phyloP scores from a whole-genome alignment of 1,140 invertebrate species.

The Gonioctena quinquepunctata region DNA sequence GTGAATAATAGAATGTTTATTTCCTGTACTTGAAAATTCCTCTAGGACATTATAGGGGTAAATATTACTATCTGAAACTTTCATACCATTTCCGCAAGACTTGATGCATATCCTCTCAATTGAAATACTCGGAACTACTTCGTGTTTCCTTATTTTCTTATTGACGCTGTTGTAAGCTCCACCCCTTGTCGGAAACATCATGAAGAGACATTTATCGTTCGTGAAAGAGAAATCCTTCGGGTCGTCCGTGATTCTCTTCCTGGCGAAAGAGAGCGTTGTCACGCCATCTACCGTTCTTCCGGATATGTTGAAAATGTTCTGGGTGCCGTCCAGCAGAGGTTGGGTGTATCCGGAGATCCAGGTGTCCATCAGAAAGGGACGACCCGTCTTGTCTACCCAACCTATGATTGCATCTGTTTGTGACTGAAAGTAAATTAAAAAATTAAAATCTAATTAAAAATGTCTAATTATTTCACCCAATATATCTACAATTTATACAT shows the following conservation, averaged over 20 bases:
- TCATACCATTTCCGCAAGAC: conserved; percentile 72
- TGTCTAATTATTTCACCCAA: no score
- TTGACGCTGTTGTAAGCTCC: conserved; percentile 81
- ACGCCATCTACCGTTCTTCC: conserved; percentile 76
- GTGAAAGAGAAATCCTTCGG: conserved; percentile 82
- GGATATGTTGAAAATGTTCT: conserved; percentile 74
- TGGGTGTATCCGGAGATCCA: conserved; percentile 80
- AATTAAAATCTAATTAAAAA: no score
- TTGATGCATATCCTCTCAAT: conserved; percentile 81
- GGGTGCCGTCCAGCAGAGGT: conserved; percentile 75
- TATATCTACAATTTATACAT: no score
- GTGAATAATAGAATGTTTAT: no score
- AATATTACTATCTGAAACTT: no score
- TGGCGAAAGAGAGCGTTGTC: conserved; percentile 78
- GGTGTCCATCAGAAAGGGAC: conserved; percentile 85
- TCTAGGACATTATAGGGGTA: no score
- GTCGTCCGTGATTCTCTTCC: conserved; percentile 79
- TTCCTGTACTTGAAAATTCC: no score
- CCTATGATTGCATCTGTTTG: conserved; percentile 85
- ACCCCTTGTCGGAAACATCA: conserved; percentile 87
- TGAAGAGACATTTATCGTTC: conserved; percentile 80
- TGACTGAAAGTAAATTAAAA: conserved; percentile 65
- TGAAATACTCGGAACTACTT: conserved; percentile 75
- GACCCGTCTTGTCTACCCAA: conserved; percentile 79
- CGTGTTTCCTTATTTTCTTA: conserved; percentile 86